Evolutionary conservation across 2,797 vertebrate species (phyloP), one percentile per base, ranked within the genome.

Genomic region (Lophius americanus): DNA sequence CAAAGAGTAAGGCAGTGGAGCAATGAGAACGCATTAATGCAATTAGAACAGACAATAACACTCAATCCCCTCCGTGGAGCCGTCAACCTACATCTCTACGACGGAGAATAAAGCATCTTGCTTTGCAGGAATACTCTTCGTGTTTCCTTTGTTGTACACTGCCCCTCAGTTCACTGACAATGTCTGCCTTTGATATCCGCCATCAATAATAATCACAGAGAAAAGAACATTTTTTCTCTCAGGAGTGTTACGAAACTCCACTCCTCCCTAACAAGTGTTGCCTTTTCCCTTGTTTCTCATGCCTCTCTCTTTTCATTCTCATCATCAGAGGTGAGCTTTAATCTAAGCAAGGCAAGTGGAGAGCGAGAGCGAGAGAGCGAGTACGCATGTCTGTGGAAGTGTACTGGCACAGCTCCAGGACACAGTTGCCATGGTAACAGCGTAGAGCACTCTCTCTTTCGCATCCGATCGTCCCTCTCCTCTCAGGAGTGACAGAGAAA

Each of bases 391-490:
- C 76, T 63, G 69, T 81, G 77, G 79, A 88, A 83, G 80, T 85
- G 78, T 66, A 75, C 79, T 75, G 90, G 83, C 83, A 85, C 73
- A 9, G 81, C 89, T 83, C 82, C 23, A 78, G 82, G 91, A 90
- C 75, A 84, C 88, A 89, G 93, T 94, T 93, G 85, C 93, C 88
- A 93, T 92, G 92, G 93, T 86, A 92, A 94, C 91, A 78, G 76
- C 75, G 87, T 87, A 59, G 86, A 90, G 84, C 68, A 64, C 68
- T 65, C 12, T 60, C 80, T 80, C 76, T 56, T 83, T 70, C 50
- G 72, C 78, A 52, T 55, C 59, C 13, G 63, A 63, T 76, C 50
- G 6, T 69, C 76, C 81, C 64, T 75, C 76, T 82, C 54, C 52
- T 75, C 69, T 23, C 23, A 64, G 60, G 66, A 71, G 70, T 43